phyloP scores from a whole-genome alignment of 2,888 invertebrate genomes.

The Theretra japonica region DNA sequence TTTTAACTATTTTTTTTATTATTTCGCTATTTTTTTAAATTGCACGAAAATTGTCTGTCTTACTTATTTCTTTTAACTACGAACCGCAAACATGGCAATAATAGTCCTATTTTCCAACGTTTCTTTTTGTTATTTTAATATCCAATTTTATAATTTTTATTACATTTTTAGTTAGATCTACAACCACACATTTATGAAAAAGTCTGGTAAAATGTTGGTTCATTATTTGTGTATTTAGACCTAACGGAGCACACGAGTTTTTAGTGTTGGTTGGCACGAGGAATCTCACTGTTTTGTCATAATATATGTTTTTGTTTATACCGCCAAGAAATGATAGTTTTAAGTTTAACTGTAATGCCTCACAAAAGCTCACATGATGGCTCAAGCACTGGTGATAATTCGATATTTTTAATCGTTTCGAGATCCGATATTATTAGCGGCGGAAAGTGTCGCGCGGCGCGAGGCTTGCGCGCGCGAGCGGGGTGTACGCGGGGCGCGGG shows the following conservation, averaged over 20 bases:
- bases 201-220: too few relatives aligned
- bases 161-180: too few relatives aligned
- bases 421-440: slow-evolving; percentile 78
- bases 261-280: background rate
- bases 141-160: background rate
- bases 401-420: slow-evolving; percentile 80
- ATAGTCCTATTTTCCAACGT: too few relatives aligned
- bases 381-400: slow-evolving; percentile 82
- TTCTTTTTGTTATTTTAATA: too few relatives aligned
- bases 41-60: too few relatives aligned
- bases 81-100: too few relatives aligned
- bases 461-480: slow-evolving; percentile 43
- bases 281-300: background rate
- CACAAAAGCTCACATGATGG: slow-evolving; percentile 76
- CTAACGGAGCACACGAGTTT: background rate
- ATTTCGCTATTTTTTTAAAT: too few relatives aligned
- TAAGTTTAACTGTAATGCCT: slow-evolving; percentile 39
- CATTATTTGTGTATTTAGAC: background rate
- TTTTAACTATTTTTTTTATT: too few relatives aligned
- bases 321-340: background rate
- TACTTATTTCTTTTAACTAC: too few relatives aligned
- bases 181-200: too few relatives aligned
- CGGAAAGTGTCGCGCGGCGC: slow-evolving; percentile 43
- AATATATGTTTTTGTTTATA: background rate
- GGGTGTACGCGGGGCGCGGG: slow-evolving; percentile 36